phyloP scores from a whole-genome alignment of 2,113 vertebrate genomes.

The Formicarius rufipectus region DNA sequence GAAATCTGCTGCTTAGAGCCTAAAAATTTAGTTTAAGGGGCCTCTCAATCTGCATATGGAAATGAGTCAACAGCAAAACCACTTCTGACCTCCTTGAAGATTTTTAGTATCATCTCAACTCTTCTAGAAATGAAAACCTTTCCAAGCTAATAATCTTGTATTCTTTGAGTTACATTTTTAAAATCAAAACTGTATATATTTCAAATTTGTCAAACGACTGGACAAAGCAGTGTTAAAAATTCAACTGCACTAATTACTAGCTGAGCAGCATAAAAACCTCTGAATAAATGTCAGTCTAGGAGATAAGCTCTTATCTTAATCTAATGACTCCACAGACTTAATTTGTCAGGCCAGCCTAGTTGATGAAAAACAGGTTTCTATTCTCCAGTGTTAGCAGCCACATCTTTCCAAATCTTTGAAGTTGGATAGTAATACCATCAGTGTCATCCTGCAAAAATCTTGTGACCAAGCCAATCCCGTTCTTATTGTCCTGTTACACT shows the following conservation, averaged over 20 bases:
- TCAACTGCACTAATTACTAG: constrained; percentile 91
- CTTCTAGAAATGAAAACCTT: constrained; percentile 58
- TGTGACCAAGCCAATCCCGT: constrained; percentile 81
- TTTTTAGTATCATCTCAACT: constrained; percentile 49
- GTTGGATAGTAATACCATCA: constrained; percentile 79
- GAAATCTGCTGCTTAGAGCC: constrained; percentile 19
- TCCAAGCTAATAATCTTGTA: constrained; percentile 50
- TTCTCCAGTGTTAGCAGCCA: constrained; percentile 87
- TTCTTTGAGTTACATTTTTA: constrained; percentile 6
- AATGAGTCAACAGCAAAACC: constrained; percentile 55
- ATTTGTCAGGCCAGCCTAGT: constrained; percentile 93
- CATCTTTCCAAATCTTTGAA: constrained; percentile 89
- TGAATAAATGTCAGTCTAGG: constrained; percentile 92
- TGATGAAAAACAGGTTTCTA: constrained; percentile 86
- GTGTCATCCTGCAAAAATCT: constrained; percentile 84
- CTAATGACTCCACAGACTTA: constrained; percentile 95
- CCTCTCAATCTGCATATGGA: constrained; percentile 32
- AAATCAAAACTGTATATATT: constrained; percentile 25
- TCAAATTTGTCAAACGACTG: constrained; percentile 70
- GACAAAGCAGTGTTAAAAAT: constrained; percentile 84
- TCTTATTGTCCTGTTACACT: constrained; percentile 80
- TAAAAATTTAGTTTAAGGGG: constrained; percentile 36
- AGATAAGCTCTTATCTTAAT: constrained; percentile 99
- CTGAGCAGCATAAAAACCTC: constrained; percentile 89
- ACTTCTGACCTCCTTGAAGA: constrained; percentile 34